Evolutionary conservation across 92 coral and sea anemone species (phyloP), one percentile per base, ranked within the genome.

Genomic region (Epizoanthus rinbou): DNA sequence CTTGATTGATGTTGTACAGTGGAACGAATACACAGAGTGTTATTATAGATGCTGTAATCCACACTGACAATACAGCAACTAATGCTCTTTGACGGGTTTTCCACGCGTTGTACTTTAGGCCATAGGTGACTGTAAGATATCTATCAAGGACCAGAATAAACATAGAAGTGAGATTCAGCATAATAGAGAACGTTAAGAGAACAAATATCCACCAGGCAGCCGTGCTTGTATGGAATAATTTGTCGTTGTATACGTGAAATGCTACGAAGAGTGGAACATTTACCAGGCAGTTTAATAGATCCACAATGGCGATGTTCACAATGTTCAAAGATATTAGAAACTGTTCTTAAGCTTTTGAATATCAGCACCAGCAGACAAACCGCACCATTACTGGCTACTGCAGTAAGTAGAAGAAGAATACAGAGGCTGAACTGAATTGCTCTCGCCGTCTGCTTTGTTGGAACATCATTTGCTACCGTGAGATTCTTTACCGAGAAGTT

Each of bases 111-210:
- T 13, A 73, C 18, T 47, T 73, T 21, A 73, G 5, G 35, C 39
- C 56, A 13, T 21, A 41, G 28, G 39, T n/a, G 78, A 73, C 47
- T 3, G 79, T 39, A 73, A 52, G 17, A 19, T 73, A 73, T 50
- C 79, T 73, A 17, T 73, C 78, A 18, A 23, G 60, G 24, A 73
- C 63, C 37, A 73, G 5, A 9, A 73, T 52, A 4, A 73, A 47
- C 78, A 47, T 73, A 18, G 78, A 47, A 50, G 18, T 47, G 6
- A 73, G 78, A 59, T 25, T 43, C 10, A 24, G 57, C 18, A 21
- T 25, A 35, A 24, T 10, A 73, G 21, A 21, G 14, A 73, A n/a
- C 4, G 25, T 10, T 18, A 6, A 22, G 3, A 52, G n/a, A 50
- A 23, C 23, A 3, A 15, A n/a, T 37, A 73, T 23, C 39, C 35